Base-by-base conservation (phyloP, 2,888 invertebrate species). In the Hydroisotoma schaefferi region DNA sequence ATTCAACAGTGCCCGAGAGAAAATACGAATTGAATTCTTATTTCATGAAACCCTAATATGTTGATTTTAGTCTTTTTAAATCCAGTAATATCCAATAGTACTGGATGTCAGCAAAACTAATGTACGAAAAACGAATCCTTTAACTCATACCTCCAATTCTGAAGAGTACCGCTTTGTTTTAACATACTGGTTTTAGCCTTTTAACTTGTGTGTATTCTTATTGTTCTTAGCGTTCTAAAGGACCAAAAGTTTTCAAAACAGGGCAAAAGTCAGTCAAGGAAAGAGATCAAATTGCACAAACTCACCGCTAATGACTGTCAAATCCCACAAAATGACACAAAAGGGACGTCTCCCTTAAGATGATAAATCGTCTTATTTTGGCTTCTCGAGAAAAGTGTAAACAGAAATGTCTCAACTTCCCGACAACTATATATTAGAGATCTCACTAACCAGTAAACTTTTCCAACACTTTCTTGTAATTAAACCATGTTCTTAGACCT, bases 231-330 rank as follows among this genome's bases (percentile, higher is more conserved):
- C n/a, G n/a, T n/a, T n/a, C n/a, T n/a, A n/a, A n/a, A n/a, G n/a
- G n/a, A n/a, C 20, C 2, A 18, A 2, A 46, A 23, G 3, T 18
- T 48, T 10, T 10, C 26, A 28, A 48, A 25, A 48, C 23, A 29
- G 10, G 37, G 15, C n/a, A 51, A n/a, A 33, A 47, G 25, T 15
- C 52, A 33, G 58, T 29, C 44, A 61, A 54, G 57, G 43, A 40
- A 56, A 57, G 40, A 61, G 53, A 54, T 62, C 58, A 15, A 6
- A 44, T 62, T 55, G 54, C 61, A 55, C 33, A 61, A 55, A 62
- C 61, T 58, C 51, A 62, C 61, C 61, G 61, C 61, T 62, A 62
- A 62, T 62, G 61, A 62, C 15, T 15, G 40, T 40, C 40, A 40
- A 40, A 20, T 40, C 40, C 40, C n/a, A n/a, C 40, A 40, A 15